These are phyloP conservation scores for Drosophila limbata DNA, from an alignment of 2,888 invertebrate species.

Conservation along the genomic window DNA sequence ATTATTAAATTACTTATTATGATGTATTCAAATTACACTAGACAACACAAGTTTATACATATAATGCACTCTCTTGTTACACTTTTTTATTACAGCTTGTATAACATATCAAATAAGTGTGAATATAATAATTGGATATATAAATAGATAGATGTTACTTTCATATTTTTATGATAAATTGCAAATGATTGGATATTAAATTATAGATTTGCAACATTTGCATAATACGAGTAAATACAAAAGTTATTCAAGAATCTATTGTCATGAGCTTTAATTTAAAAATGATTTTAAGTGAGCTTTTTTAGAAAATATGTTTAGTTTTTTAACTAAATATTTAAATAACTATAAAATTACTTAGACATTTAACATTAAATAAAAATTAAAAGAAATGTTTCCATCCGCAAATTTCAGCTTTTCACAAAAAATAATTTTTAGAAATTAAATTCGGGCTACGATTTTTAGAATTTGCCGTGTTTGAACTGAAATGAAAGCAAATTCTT, in stretches of 20 bases:
- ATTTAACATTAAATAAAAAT: no score
- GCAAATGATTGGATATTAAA: not conserved
- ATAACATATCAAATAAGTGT: not conserved
- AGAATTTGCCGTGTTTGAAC: no score
- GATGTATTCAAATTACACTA: conserved; percentile 29
- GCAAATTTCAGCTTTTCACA: no score
- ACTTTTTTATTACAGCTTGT: not conserved
- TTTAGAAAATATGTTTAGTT: no score
- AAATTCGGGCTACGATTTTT: no score
- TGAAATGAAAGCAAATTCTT: no score
- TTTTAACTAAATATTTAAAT: no score
- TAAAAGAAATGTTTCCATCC: no score
- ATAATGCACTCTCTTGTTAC: not conserved
- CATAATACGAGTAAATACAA: not conserved
- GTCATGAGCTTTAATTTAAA: not conserved
- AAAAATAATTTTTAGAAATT: no score
- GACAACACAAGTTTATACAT: conserved; percentile 9
- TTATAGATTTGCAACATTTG: not conserved
- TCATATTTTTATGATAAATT: not conserved
- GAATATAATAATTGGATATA: not conserved
- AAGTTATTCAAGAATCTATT: not conserved
- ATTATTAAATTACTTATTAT: conserved; percentile 8
- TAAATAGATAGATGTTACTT: not conserved
- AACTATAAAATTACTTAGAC: no score
- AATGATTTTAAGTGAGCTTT: not conserved